Evolutionary conservation across 1,140 invertebrate genomes (phyloP), one percentile per base, ranked within the genome.

Genomic region (Drosophila littoralis): DNA sequence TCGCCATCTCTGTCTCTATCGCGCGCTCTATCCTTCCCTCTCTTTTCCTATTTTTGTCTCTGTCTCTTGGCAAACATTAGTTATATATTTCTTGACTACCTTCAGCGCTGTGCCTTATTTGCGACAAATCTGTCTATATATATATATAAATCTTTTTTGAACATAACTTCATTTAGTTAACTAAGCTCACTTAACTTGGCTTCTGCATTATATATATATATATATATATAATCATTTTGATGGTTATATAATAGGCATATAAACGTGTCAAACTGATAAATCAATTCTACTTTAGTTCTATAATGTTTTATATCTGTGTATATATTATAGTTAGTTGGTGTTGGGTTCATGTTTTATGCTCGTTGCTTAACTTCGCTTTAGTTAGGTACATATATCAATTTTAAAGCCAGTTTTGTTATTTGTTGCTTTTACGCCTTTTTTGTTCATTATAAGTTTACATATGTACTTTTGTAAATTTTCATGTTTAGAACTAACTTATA

Each of bases 401-500:
- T 82, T 79, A 83, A 82, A 83, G 75, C 75, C 75, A 48, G 60
- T 84, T 75, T 38, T 15, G 32, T 52, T 54, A 36, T 15, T 48
- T 57, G 8, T 67, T 46, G 42, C 7, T 60, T 50, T 65, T 33
- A 32, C 33, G 50, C 51, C 28, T 51, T 42, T 28, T 28, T 57
- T 64, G 40, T 51, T 64, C 33, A 55, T 66, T 54, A 58, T 65
- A 8, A 36, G 69, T 43, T 38, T 40, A 33, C 33, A 10, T 64
- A 15, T 61, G 28, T 63, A 57, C 32, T 60, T 55, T 8, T 61
- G 22, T 67, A 28, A 66, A 13, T 63, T 42, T 75, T 36, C 69
- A 52, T 52, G 40, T 66, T 77, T 72, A 10, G 45, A 46, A 12
- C 68, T 86, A 86, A 57, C 68, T 77, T 88, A 88, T n/a, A 7